Base-by-base conservation (phyloP, 2,888 invertebrate genomes). In the Cryptosula pallasiana region DNA sequence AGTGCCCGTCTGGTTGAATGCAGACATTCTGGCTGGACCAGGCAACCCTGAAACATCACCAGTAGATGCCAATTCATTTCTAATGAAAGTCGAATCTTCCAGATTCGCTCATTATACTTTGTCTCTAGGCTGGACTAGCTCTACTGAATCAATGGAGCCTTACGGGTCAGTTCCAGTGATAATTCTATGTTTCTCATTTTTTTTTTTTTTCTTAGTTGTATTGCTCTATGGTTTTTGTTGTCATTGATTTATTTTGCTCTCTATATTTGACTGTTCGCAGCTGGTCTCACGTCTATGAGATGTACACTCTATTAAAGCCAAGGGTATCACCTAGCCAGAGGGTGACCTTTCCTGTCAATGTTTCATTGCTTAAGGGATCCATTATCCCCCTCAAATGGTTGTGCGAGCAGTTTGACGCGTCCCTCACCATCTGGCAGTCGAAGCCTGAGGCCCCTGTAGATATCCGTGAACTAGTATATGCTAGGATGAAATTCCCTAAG, bases 11-110 rank as follows among this genome's bases (percentile, higher is more conserved):
- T 93, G 93, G 92, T 83, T 95, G 73, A 95, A 95, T 83, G 94
- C 94, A 0, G 95, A 95, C 83, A 92, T 95, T 75, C 85, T 92
- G 2, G 81, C 86, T 0, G 94, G 94, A 0, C 94, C 94, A 0
- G 55, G 55, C 5, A 36, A 54, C 36, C 35, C 27, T 9, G 27
- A 13, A 2, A n/a, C 25, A 1, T 25, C 70, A 3, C 5, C 25
- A 9, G 32, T 32, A 36, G 27, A 20, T 23, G 70, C 70, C 5
- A n/a, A 35, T 2, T 36, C 70, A 2, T 70, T 70, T 23, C 9
- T 70, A 5, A 54, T 3, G 2, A 70, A 70, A 23, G 3, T 54
- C 20, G 25, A 25, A 9, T 36, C 70, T n/a, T 70, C 70, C 2
- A 16, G 25, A 16, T 82, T 81, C 72, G 80, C 80, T 27, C 77